phyloP scores from a whole-genome alignment of 2,797 vertebrate species.

The Anniella stebbinsi region DNA sequence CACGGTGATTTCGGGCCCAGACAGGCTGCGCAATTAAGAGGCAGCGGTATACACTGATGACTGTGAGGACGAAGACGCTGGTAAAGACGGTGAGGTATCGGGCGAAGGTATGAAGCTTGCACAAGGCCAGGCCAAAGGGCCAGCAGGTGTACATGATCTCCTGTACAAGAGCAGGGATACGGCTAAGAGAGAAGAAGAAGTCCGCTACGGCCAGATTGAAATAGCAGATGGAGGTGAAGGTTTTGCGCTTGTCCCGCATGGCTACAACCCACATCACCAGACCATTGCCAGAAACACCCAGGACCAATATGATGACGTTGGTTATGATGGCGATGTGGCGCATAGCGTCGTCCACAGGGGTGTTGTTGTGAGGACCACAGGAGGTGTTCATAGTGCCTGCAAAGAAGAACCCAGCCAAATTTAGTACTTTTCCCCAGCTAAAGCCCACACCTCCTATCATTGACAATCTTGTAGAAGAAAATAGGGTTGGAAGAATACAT shows the following conservation, averaged over 20 bases:
- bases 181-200: constrained; percentile 53
- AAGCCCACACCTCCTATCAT: neutral
- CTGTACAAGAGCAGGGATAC: constrained; percentile 50
- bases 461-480: neutral
- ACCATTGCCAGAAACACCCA: constrained; percentile 18
- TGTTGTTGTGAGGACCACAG: neutral
- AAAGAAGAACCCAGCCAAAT: neutral
- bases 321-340: constrained; percentile 30
- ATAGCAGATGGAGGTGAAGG: constrained; percentile 60
- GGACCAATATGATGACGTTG: constrained; percentile 19
- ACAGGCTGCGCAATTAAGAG: constrained; percentile 58
- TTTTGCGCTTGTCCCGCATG: neutral
- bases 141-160: constrained; percentile 39
- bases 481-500: neutral
- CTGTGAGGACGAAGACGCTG: constrained; percentile 60
- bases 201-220: constrained; percentile 68
- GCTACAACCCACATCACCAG: constrained; percentile 29
- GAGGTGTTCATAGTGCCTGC: constrained; percentile 14
- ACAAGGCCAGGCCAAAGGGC: constrained; percentile 60
- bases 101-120: constrained; percentile 53
- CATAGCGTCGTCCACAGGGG: constrained; percentile 7
- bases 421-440: neutral
- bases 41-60: constrained; percentile 64
- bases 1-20: constrained; percentile 67
- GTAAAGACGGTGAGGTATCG: constrained; percentile 58